Evolutionary conservation across 2,113 vertebrate species (phyloP).

Genomic region (Carlito syrichta): DNA sequence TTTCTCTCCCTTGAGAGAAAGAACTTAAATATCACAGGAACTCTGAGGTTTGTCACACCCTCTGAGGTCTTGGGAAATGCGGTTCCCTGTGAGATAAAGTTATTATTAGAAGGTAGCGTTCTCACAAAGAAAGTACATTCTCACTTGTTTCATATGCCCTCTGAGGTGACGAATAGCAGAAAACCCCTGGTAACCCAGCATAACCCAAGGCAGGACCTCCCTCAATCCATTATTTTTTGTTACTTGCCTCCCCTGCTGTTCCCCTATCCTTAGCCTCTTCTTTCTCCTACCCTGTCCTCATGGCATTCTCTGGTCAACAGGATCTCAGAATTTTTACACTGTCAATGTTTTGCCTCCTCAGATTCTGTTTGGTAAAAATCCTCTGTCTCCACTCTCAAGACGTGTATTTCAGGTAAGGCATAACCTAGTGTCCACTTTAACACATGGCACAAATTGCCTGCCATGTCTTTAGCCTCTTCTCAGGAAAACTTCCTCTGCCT

Average conservation of each 20-base stretch:
- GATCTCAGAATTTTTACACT: neutral
- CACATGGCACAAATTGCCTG: neutral
- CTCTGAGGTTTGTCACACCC: neutral
- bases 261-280: too few species aligned
- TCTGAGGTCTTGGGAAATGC: neutral
- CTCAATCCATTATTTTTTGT: accelerated
- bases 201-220: neutral
- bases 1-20: slow-evolving; percentile 1
- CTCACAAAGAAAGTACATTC: slow-evolving; percentile 21
- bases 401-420: neutral
- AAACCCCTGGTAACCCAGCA: neutral
- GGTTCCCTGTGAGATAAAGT: neutral
- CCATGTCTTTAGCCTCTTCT: neutral
- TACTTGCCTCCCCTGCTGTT: neutral
- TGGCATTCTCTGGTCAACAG: neutral
- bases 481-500: too few species aligned
- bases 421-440: neutral
- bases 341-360: neutral
- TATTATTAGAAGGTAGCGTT: slow-evolving; percentile 59
- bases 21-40: neutral
- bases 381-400: neutral
- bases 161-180: neutral
- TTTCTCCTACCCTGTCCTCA: neutral
- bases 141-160: neutral
- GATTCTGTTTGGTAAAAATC: neutral